phyloP scores from a whole-genome alignment of 1,140 invertebrate species.

The Drosophila dunni region DNA sequence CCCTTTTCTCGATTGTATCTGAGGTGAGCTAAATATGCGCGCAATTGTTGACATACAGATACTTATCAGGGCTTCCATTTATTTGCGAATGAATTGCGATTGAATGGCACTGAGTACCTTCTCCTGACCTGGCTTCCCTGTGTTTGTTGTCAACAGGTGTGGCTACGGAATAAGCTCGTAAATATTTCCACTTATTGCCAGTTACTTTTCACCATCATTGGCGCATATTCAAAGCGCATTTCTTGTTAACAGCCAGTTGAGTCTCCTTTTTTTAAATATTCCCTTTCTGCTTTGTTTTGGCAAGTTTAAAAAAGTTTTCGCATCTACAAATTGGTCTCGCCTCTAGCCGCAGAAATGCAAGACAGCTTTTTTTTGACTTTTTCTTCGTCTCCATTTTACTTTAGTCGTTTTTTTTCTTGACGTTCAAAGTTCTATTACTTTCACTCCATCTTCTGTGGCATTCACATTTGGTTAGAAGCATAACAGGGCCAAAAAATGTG shows the following conservation, averaged over 20 bases:
- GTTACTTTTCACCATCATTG: conserved; percentile 24
- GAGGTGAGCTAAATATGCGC: conserved; percentile 54
- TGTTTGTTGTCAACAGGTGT: not conserved
- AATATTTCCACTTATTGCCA: conserved; percentile 28
- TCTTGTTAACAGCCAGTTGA: conserved; percentile 70
- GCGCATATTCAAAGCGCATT: conserved; percentile 67
- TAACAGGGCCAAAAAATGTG: conserved; percentile 68
- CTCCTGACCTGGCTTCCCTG: not conserved
- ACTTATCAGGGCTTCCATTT: conserved; percentile 5
- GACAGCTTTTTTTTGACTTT: conserved; percentile 42
- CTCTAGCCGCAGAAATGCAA: conserved; percentile 70
- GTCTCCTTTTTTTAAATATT: too few relatives aligned
- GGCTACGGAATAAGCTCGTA: not conserved
- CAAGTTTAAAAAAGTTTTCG: conserved; percentile 67
- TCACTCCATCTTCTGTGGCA: not conserved
- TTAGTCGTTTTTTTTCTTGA: conserved; percentile 26
- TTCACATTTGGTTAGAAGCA: conserved; percentile 55
- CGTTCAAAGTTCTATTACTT: conserved; percentile 37
- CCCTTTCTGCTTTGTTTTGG: conserved; percentile 24
- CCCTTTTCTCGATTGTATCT: not conserved
- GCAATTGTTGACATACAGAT: conserved; percentile 38
- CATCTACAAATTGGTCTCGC: conserved; percentile 83
- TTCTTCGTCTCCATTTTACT: not conserved
- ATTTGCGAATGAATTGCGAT: not conserved
- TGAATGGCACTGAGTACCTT: not conserved